Evolutionary conservation across 2,888 invertebrate genomes (phyloP).

Genomic region (Margaritifera margaritifera): DNA sequence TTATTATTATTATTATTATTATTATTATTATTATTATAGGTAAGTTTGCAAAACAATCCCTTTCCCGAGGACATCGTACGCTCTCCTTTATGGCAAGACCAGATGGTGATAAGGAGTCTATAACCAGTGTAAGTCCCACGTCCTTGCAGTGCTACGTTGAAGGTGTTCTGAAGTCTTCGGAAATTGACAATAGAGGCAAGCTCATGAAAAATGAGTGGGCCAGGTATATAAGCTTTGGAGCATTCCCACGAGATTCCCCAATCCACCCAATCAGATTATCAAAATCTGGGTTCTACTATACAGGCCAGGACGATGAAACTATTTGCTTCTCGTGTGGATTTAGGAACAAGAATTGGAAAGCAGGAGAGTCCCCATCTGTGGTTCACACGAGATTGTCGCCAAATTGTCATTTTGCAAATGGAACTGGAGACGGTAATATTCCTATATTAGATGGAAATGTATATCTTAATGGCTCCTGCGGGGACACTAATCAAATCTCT

Average conservation of each 20-base stretch:
- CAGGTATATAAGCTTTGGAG: not conserved
- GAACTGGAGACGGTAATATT: slow-evolving; percentile 1
- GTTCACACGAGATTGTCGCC: slow-evolving; percentile 8
- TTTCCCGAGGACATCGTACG: no score
- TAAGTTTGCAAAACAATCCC: no score
- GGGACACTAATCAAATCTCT: no score
- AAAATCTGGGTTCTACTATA: slow-evolving; percentile 11
- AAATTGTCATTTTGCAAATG: slow-evolving; percentile 6
- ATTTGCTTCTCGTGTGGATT: slow-evolving; percentile 12
- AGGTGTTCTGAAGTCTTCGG: no score
- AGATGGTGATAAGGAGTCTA: no score
- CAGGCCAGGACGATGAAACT: slow-evolving; percentile 6
- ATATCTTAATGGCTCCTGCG: no score
- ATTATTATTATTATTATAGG: no score
- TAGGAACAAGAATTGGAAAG: slow-evolving; percentile 3
- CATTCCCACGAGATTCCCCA: slow-evolving; percentile 1
- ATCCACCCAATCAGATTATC: slow-evolving; percentile 5
- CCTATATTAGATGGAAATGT: not conserved
- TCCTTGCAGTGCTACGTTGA: no score
- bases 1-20: no score
- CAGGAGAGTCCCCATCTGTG: not conserved
- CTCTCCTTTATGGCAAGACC: no score
- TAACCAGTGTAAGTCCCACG: no score
- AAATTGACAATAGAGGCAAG: not conserved
- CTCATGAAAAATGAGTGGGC: slow-evolving; percentile 9